phyloP scores from a whole-genome alignment of 2,888 invertebrate genomes.

The Poecilobothrus nobilitatus region DNA sequence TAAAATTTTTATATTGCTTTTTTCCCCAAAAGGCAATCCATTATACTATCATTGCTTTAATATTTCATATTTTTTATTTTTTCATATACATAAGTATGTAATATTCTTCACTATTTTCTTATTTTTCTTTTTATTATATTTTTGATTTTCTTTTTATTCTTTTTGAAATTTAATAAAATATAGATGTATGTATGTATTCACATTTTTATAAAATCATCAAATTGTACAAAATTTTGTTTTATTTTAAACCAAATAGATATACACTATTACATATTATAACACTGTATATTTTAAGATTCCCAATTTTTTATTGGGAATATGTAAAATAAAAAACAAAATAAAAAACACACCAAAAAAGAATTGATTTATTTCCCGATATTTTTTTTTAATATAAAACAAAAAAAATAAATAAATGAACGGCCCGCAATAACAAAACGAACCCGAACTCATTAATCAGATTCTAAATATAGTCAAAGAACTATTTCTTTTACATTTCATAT shows the following conservation, averaged over 20 bases:
- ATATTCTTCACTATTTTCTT: too few relatives aligned
- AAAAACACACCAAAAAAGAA: too few relatives aligned
- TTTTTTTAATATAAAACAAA: too few relatives aligned
- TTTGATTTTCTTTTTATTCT: neutral
- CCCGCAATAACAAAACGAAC: neutral
- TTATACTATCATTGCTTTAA: neutral
- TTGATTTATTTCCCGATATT: neutral
- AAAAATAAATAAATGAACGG: neutral
- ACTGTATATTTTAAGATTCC: neutral
- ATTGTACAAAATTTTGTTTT: neutral
- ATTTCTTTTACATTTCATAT: neutral
- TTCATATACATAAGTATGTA: neutral
- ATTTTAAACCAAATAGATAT: too few relatives aligned
- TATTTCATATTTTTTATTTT: neutral
- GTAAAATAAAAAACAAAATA: too few relatives aligned
- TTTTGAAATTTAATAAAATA: neutral
- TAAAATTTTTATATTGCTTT: too few relatives aligned
- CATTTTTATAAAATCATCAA: neutral
- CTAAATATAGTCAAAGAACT: neutral
- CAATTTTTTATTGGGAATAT: neutral
- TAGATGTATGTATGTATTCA: too few relatives aligned
- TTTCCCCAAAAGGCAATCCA: too few relatives aligned
- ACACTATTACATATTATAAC: neutral
- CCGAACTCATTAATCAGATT: constrained; percentile 3
- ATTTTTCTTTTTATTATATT: too few relatives aligned